Evolutionary conservation across 2,888 invertebrate species (phyloP).

Genomic region (Rhabditophanes sp.): DNA sequence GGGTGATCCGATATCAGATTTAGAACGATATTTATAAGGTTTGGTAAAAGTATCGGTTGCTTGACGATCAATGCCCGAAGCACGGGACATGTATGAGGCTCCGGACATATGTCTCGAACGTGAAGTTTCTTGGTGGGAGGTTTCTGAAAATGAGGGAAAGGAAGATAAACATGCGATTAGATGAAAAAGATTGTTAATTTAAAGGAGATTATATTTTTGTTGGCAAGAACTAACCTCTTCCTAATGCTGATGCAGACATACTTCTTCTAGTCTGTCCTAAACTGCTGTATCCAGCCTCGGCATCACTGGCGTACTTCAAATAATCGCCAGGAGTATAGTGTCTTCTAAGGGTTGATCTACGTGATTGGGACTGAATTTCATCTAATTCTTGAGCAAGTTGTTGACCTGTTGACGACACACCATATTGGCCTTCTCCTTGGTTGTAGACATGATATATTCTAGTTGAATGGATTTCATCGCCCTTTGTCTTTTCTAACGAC

Average conservation of each 20-base stretch:
- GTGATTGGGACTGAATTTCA: constrained; percentile 30
- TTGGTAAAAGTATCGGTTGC: constrained; percentile 23
- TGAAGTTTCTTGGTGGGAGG: constrained; percentile 9
- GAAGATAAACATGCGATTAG: constrained; percentile 3
- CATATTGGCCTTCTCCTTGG: constrained; percentile 41
- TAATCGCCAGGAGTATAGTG: constrained; percentile 45
- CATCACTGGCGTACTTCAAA: constrained; percentile 38
- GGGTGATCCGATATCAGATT: constrained; percentile 39
- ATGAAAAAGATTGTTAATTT: constrained; percentile 1
- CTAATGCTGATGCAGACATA: constrained; percentile 40
- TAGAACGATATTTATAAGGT: constrained; percentile 41
- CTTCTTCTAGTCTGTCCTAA: constrained; percentile 34
- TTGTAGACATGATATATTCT: constrained; percentile 45
- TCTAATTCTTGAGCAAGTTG: constrained; percentile 42
- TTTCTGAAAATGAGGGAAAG: constrained; percentile 6
- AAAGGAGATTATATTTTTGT: background rate
- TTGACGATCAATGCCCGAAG: constrained; percentile 15
- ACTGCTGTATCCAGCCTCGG: constrained; percentile 34
- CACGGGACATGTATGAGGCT: constrained; percentile 31
- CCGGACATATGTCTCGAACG: constrained; percentile 33
- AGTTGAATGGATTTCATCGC: constrained; percentile 44
- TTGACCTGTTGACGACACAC: constrained; percentile 34
- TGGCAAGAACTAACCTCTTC: constrained; percentile 23
- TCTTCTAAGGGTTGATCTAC: constrained; percentile 37
- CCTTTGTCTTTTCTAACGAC: constrained; percentile 30